Evolutionary conservation across 2,113 vertebrate genomes (phyloP), one percentile per base, ranked within the genome.

Genomic region (Antechinus stuartii): DNA sequence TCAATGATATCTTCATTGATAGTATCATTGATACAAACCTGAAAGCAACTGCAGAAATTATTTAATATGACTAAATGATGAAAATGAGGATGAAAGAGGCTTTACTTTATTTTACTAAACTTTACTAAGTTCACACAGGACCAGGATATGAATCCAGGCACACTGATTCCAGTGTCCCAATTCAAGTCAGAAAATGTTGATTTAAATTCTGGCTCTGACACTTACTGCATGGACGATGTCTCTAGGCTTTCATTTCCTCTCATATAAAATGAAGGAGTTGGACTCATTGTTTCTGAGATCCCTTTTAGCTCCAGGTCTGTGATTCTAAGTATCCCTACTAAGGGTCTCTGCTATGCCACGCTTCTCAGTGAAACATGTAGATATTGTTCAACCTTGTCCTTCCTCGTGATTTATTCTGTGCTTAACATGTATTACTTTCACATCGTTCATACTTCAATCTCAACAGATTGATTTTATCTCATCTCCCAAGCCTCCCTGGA

Each of bases 391-490:
- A 7, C 19, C 1, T 16, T 22, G 68, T 42, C 35, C 68, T 84
- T 84, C 68, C 19, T 84, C 35, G 4, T 84, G 68, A 42, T 84
- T 84, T 84, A 84, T 42, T 84, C 68, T 23, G 19, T 76, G 68
- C 68, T 76, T 76, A n/a, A 35, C 68, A n/a, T 76, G 68, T 42
- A 84, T 84, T 42, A 84, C 68, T 84, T 84, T 84, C 8, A 14
- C n/a, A 84, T 84, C 35, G 8, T 84, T 42, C 68, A 84, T 16
- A 84, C n/a, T 84, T 42, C 35, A 22, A 42, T 84, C 68, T 84
- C 68, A 84, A 42, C 68, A 84, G 68, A 84, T 84, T 84, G 68
- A 84, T 84, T 84, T 84, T 35, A 84, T 84, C n/a, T 84, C 68
- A 84, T 84, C 35, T 42, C 16, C 68, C 9, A 6, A 84, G 35